These are phyloP conservation scores for Chrysaora quinquecirrha DNA, from an alignment of 30 jellyfish, hydroid and myxozoan species.

Conservation along the genomic window DNA sequence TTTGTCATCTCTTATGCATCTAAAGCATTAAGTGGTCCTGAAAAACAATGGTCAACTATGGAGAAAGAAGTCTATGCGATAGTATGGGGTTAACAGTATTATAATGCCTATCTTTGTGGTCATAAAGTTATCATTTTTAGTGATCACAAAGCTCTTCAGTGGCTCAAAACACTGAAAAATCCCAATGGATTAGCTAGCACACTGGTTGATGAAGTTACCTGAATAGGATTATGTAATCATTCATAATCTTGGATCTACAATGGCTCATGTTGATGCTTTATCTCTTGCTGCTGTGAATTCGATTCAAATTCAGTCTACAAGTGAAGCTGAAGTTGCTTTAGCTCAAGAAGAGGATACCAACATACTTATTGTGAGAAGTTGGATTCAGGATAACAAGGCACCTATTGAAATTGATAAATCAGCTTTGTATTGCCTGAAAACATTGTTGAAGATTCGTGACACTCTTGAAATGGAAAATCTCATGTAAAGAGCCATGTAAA, in stretches of 20 bases:
- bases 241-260: not conserved
- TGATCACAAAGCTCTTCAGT: not conserved
- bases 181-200: not conserved
- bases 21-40: not conserved
- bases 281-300: not conserved
- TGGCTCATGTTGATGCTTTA: not conserved
- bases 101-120: not conserved
- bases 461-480: too few species aligned
- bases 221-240: not conserved
- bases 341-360: not conserved
- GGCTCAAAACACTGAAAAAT: not conserved
- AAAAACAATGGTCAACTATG: conserved; percentile 12
- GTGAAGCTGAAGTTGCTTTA: not conserved
- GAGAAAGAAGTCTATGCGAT: conserved; percentile 11
- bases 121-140: not conserved
- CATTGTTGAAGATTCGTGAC: not conserved
- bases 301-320: not conserved
- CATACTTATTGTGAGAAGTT: too few species aligned
- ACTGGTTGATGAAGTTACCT: not conserved
- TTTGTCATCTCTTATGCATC: not conserved
- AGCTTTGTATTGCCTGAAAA: not conserved
- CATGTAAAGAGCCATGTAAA: too few species aligned
- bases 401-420: not conserved
- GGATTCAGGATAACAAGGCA: not conserved
- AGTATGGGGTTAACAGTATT: not conserved